A percentile compares a stretch with the other conserved stretches of the same genome.
Conservation (phyloP, 1,140 invertebrate genomes). For the Heliconius nattereri region DNA sequence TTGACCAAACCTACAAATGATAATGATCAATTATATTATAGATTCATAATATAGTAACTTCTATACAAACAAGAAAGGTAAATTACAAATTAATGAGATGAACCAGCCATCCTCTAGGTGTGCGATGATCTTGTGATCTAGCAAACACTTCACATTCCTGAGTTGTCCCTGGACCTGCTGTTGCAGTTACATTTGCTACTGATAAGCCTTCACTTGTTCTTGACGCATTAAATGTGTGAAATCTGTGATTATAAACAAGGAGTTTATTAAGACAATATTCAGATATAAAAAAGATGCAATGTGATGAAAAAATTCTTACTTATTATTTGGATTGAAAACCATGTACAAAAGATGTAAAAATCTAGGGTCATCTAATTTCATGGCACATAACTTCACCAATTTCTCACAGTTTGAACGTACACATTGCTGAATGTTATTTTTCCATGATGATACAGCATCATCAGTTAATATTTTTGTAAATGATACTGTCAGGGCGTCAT, state of each 20-base stretch:
- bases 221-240: conserved; percentile 95
- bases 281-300: not conserved
- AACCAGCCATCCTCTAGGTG: conserved; percentile 95
- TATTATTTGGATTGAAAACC: conserved; percentile 96
- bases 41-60: no score
- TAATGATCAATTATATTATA: conserved; percentile 13
- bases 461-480: conserved; percentile 99
- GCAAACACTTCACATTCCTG: conserved; percentile 88
- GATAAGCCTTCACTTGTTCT: conserved; percentile 90
- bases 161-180: conserved; percentile 60
- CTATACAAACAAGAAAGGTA: not conserved
- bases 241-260: conserved; percentile 82
- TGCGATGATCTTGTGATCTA: conserved; percentile 87
- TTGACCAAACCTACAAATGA: conserved; percentile 88
- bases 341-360: conserved; percentile 95
- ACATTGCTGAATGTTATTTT: conserved; percentile 97
- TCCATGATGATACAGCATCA: conserved; percentile 98
- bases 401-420: conserved; percentile 96
- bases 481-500: conserved; percentile 95
- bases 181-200: conserved; percentile 66
- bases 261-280: conserved; percentile 8
- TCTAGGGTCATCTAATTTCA: conserved; percentile 96
- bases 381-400: conserved; percentile 94
- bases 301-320: conserved; percentile 81
- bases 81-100: conserved; percentile 94